Evolutionary conservation across 1,140 invertebrate species (phyloP), one percentile per base, ranked within the genome.

Genomic region (Danaus melanippus): DNA sequence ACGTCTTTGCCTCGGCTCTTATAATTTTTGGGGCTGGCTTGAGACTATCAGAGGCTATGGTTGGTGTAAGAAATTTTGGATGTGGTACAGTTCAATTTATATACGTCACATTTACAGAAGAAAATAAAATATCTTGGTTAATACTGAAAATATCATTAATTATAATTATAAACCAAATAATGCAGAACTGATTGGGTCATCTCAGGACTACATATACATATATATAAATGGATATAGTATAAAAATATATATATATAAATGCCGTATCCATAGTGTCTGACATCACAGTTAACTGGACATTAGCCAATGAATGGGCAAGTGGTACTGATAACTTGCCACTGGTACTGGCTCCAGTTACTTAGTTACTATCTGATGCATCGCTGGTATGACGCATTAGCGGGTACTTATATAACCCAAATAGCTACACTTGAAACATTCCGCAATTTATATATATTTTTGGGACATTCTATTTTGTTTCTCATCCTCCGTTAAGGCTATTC

Each of bases 271-370:
- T 21, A 10, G 8, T 17, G 56, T 67, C 41, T 10, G 41, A 5
- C 8, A 50, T n/a, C 43, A n/a, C 9, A 45, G 10, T 8, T 9
- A 39, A 46, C 61, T 67, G 66, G 66, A 67, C 53, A 32, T 42
- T 12, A n/a, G 56, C 66, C 66, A 67, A 67, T 56, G 58, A 58
- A 61, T 61, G 54, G 56, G 51, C 53, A 56, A 58, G 53, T 32
- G 21, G 21, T 32, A 32, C 21, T 32, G 21, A 32, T 32, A 32
- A 32, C 21, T 32, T 32, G 21, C 21, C 21, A 32, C 21, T 32
- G 21, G 2, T 32, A 32, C 21, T 32, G 21, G 21, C 21, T 32
- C 21, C 21, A 32, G 2, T 32, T 32, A 32, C 21, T 32, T 32
- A 32, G 21, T 32, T 32, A 32, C 21, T 32, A 32, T 32, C 21